These are phyloP conservation scores for Dasyprocta punctata DNA, from an alignment of 2,113 vertebrate genomes.

Conservation along the genomic window DNA sequence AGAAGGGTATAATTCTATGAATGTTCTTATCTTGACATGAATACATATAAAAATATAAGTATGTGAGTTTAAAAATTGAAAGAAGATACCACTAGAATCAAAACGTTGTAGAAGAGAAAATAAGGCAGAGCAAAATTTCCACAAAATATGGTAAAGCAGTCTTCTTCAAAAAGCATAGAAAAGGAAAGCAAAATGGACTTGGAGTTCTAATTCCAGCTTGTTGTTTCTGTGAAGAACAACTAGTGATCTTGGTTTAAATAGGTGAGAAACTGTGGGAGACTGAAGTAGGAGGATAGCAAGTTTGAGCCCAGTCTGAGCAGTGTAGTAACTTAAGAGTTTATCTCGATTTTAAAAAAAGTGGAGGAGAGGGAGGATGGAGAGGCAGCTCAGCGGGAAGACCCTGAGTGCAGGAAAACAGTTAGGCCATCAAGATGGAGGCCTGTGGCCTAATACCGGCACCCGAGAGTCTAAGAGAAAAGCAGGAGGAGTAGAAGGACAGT, in stretches of 20 bases:
- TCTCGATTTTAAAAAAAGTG: neutral
- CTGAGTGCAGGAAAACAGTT: too few species aligned
- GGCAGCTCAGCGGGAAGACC: neutral
- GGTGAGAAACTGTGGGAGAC: neutral
- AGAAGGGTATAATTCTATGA: neutral
- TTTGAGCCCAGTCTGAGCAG: neutral
- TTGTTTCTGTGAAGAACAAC: conserved; percentile 12
- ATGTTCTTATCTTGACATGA: neutral
- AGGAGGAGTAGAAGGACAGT: neutral
- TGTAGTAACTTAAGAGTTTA: neutral
- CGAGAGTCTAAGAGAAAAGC: neutral
- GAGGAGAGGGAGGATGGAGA: too few species aligned
- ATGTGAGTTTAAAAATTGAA: neutral
- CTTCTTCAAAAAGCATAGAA: neutral
- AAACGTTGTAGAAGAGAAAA: neutral
- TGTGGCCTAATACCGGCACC: neutral
- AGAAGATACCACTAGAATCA: neutral
- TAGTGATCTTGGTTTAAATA: neutral
- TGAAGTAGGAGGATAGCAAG: neutral
- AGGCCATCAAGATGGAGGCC: neutral
- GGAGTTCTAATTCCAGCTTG: neutral
- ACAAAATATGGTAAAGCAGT: neutral
- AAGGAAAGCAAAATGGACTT: neutral
- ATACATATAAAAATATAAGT: neutral
- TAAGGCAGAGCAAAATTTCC: neutral